phyloP scores from a whole-genome alignment of 2,113 vertebrate species.

The Shinisaurus crocodilurus region DNA sequence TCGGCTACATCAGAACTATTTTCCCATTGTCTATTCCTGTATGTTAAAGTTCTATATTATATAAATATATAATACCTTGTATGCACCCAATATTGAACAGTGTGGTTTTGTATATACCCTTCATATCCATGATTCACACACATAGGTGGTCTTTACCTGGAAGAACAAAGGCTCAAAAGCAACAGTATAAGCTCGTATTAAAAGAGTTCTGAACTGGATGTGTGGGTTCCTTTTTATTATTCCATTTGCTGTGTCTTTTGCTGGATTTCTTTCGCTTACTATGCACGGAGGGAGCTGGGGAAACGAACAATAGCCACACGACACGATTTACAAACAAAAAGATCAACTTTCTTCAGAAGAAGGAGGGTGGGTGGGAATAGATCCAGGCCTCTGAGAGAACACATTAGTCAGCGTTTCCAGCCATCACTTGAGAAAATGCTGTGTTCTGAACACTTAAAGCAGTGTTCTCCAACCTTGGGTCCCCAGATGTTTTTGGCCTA shows the following conservation, averaged over 20 bases:
- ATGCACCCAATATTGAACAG: slow-evolving; percentile 78
- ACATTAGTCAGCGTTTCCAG: no score
- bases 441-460: background rate
- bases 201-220: slow-evolving; percentile 75
- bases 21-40: slow-evolving; percentile 86
- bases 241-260: background rate
- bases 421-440: background rate
- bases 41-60: slow-evolving; percentile 87
- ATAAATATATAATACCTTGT: slow-evolving; percentile 87
- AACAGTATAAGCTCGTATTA: slow-evolving; percentile 75
- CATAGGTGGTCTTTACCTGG: slow-evolving; percentile 62
- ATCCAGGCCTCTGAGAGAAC: no score
- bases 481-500: no score
- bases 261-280: background rate
- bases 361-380: no score
- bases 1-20: slow-evolving; percentile 82
- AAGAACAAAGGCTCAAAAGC: slow-evolving; percentile 69
- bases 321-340: background rate
- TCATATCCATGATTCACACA: slow-evolving; percentile 62
- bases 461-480: no score
- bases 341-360: background rate
- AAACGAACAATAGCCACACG: no score
- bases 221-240: background rate
- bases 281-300: no score
- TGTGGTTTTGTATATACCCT: slow-evolving; percentile 77